Evolutionary conservation across 2,888 invertebrate species (phyloP), one percentile per base, ranked within the genome.

Genomic region (Geophilus truncorum): DNA sequence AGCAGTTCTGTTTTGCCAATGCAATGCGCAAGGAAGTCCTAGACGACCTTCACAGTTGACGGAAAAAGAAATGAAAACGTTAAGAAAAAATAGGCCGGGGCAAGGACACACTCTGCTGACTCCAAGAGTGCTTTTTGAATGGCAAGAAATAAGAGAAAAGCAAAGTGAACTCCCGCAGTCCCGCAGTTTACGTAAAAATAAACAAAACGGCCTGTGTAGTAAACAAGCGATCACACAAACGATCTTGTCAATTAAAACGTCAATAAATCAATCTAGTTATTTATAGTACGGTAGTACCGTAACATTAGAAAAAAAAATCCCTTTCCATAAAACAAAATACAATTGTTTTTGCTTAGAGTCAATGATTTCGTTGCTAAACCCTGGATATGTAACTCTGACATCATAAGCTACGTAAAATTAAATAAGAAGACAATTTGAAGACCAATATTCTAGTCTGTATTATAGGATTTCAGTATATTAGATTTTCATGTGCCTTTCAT

Each of bases 1-100:
- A 70, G 70, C 70, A 70, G 28, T 70, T 70, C 70, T 70, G 70
- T 70, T 62, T 70, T 70, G 70, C 70, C 70, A 70, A 70, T 45
- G 45, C 45, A 45, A 45, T 70, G 70, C 70, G 70, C 70, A 70
- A 70, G 70, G 70, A 70, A 70, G 70, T 70, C 70, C 70, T 70
- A 70, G 70, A 70, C 70, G 70, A 70, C 70, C 70, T 70, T 70
- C 70, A 70, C 70, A 70, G 70, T 70, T 70, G 70, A 70, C 70
- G n/a, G 70, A 70, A 70, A 70, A 70, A 70, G 70, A 70, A 70
- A 70, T 70, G 28, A 70, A 70, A 70, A 70, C 28, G 70, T 70
- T 70, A 70, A 70, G 28, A 70, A 70, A 70, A 70, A 70, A 70
- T 70, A 70, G 70, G 70, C 70, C 70, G 28, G 70, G 70, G 70